A percentile compares a stretch with the other conserved stretches of the same genome.
These are phyloP conservation scores for Erythrocercus mccallii DNA, from an alignment of 2,113 vertebrate species.

Conservation along the genomic window DNA sequence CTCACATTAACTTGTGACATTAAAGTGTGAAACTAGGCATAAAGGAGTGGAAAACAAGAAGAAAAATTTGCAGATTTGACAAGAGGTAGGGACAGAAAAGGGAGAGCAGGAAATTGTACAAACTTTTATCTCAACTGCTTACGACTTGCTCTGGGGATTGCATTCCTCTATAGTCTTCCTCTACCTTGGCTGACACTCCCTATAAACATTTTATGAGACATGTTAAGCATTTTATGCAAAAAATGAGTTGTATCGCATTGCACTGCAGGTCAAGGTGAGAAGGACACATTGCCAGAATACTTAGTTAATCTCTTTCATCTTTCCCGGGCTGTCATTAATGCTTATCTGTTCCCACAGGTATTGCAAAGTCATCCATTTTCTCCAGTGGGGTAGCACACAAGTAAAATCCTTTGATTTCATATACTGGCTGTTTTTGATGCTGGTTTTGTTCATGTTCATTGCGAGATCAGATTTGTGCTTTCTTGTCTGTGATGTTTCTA, in stretches of 20 bases:
- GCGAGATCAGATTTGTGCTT: neutral
- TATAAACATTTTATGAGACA: conserved; percentile 57
- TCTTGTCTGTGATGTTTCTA: neutral
- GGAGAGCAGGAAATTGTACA: conserved; percentile 5
- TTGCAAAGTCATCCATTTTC: conserved; percentile 35
- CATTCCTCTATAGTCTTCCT: neutral
- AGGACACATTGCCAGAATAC: conserved; percentile 37
- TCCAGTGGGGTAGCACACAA: neutral
- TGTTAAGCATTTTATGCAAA: conserved; percentile 43
- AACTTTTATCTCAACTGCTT: neutral
- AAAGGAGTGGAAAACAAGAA: neutral
- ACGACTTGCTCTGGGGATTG: neutral
- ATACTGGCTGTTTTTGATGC: neutral
- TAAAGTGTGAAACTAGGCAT: neutral
- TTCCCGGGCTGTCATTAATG: conserved; percentile 40
- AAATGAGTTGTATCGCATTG: neutral
- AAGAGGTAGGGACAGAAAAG: neutral
- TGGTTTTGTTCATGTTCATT: neutral
- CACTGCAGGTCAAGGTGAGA: conserved; percentile 38
- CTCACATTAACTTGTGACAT: neutral
- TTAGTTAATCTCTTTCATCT: conserved; percentile 53
- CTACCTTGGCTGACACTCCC: conserved; percentile 6
- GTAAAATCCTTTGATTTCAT: conserved; percentile 4
- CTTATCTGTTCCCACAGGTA: conserved; percentile 50
- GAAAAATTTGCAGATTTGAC: neutral